Evolutionary conservation across 2,113 vertebrate species (phyloP), one percentile per base, ranked within the genome.

Genomic region (Helogale parvula): DNA sequence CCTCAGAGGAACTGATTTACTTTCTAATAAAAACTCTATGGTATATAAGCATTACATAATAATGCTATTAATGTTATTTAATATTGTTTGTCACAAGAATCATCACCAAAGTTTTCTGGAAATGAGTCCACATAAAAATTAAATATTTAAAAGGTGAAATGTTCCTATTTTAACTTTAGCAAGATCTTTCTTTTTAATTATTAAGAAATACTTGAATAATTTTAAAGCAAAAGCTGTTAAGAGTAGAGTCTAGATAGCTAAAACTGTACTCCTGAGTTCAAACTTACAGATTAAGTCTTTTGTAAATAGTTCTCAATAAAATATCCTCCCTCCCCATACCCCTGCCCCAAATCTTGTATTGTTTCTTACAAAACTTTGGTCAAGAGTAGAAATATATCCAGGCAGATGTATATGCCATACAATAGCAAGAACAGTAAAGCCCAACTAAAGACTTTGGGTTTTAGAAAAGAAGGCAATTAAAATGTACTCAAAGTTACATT

Each of bases 381-480:
- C 85, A 96, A 98, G 97, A 98, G 97, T 99, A 99, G 98, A 99
- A 99, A 99, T 98, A 98, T 98, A 98, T 79, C 95, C 98, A 98
- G 98, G 97, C 97, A 98, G 98, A 98, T 98, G 95, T 98, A 98
- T 98, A 98, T 90, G 93, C 95, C 98, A 97, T 98, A 98, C 97
- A 92, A 98, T 93, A 98, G 98, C 98, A 98, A 98, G 98, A 98
- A 98, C 98, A 97, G 95, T 97, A 98, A 98, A 98, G 97, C 98
- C 97, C 98, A 98, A 98, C 98, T 98, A 98, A 98, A 98, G 98
- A 98, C 97, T 98, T 98, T 93, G 1, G 97, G 97, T 98, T 98
- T 97, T 92, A 99, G 99, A 99, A 99, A 99, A 98, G 99, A 99
- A 99, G 99, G 98, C 98, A 99, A 99, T 98, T 98, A 99, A 98